phyloP scores from a whole-genome alignment of 2,113 vertebrate genomes.

The Uropsilus gracilis region DNA sequence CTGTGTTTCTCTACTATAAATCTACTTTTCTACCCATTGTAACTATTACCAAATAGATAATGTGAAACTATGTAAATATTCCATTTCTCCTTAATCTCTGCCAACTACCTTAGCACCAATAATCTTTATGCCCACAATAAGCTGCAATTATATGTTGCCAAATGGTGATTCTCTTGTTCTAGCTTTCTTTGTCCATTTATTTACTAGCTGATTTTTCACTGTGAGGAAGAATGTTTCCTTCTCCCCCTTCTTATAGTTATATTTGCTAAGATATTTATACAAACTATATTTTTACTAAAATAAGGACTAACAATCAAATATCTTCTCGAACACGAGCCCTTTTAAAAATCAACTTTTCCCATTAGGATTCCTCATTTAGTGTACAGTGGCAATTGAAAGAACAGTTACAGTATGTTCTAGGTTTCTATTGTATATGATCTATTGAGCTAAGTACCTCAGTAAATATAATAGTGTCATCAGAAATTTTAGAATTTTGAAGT shows the following conservation, averaged over 20 bases:
- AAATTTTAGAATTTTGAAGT: conserved; percentile 3
- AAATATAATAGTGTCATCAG: not conserved
- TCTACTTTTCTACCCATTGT: no score
- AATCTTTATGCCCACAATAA: not conserved
- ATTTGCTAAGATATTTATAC: not conserved
- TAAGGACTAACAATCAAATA: not conserved
- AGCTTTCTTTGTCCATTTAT: not conserved
- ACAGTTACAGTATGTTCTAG: not conserved
- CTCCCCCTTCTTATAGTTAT: not conserved
- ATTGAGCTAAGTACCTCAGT: not conserved
- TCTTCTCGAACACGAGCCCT: not conserved
- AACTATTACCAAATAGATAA: no score
- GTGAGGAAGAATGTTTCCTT: not conserved
- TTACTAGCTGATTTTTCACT: not conserved
- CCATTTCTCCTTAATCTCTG: not conserved
- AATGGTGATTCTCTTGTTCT: conserved; percentile 26
- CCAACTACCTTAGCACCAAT: not conserved
- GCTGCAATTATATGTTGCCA: not conserved
- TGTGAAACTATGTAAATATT: not conserved
- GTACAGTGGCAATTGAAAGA: not conserved
- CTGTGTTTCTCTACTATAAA: no score
- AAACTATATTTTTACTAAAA: not conserved
- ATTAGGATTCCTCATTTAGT: not conserved
- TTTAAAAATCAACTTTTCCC: conserved; percentile 25
- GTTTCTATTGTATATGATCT: conserved; percentile 6